A percentile compares a stretch with the other conserved stretches of the same genome.
Conservation (phyloP, 2,113 vertebrate species). For the Ictalurus furcatus region DNA sequence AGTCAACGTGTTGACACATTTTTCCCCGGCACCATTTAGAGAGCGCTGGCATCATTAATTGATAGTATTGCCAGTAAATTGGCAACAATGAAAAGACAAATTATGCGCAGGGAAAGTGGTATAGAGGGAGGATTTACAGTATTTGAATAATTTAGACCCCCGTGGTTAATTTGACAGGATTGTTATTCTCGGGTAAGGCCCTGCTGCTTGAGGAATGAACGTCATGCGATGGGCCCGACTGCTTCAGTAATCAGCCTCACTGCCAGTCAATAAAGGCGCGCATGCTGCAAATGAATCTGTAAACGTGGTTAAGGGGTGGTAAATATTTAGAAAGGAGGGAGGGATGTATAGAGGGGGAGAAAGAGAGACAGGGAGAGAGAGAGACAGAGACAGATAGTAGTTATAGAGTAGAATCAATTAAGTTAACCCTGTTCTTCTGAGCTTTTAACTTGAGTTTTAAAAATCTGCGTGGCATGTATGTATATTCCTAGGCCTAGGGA, state of each 20-base stretch:
- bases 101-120: constrained; percentile 87
- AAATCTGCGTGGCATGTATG: neutral
- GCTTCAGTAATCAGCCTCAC: constrained; percentile 83
- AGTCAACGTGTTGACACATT: constrained; percentile 59
- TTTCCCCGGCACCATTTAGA: constrained; percentile 74
- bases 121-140: constrained; percentile 91
- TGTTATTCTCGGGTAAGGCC: constrained; percentile 92
- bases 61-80: constrained; percentile 94
- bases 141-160: constrained; percentile 99
- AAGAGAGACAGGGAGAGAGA: neutral
- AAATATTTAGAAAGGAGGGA: constrained; percentile 53
- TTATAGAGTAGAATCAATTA: constrained; percentile 33
- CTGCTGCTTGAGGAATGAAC: constrained; percentile 92
- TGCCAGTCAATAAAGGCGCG: constrained; percentile 82
- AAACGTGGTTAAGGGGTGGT: constrained; percentile 55
- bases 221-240: constrained; percentile 74
- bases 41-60: constrained; percentile 92
- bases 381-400: constrained; percentile 18
- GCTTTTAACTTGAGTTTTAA: neutral
- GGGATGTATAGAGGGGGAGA: constrained; percentile 5
- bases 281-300: constrained; percentile 55
- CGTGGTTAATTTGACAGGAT: constrained; percentile 91
- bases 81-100: constrained; percentile 94
- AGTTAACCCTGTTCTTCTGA: neutral
- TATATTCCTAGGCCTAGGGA: neutral